Evolutionary conservation across 1,140 invertebrate genomes (phyloP).

Genomic region (Drosophila pallidifrons): DNA sequence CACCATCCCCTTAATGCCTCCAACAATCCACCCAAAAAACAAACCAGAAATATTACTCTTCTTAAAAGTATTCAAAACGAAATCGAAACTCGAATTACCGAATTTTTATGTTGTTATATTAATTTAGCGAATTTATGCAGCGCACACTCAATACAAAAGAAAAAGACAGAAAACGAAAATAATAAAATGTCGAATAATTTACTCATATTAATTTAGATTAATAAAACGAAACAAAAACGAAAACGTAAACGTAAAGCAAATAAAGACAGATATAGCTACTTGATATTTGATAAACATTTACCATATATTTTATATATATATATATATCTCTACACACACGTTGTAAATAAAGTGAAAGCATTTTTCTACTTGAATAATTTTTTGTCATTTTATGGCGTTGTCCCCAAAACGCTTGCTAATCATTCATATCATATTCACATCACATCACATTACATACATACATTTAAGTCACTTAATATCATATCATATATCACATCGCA

Average conservation of each 20-base stretch:
- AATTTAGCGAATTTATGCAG: slow-evolving; percentile 34
- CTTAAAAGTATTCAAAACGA: slow-evolving; percentile 1
- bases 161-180: slow-evolving; percentile 4
- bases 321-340: slow-evolving; percentile 8
- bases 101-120: neutral
- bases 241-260: neutral
- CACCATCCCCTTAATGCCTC: neutral
- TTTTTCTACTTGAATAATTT: slow-evolving; percentile 33
- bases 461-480: slow-evolving; percentile 1
- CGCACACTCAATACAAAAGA: slow-evolving; percentile 3
- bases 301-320: slow-evolving; percentile 13
- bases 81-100: slow-evolving; percentile 3
- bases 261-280: slow-evolving; percentile 11
- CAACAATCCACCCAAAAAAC: neutral
- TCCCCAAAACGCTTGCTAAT: neutral
- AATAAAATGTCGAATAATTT: slow-evolving; percentile 13
- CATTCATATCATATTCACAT: slow-evolving; percentile 8
- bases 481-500: slow-evolving; percentile 8
- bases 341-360: slow-evolving; percentile 48
- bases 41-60: neutral
- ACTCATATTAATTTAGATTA: neutral
- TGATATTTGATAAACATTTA: slow-evolving; percentile 36
- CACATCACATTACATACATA: slow-evolving; percentile 5
- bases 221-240: neutral
- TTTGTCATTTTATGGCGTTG: slow-evolving; percentile 17